phyloP scores from a whole-genome alignment of 2,888 invertebrate genomes.

The Seira musarum region DNA sequence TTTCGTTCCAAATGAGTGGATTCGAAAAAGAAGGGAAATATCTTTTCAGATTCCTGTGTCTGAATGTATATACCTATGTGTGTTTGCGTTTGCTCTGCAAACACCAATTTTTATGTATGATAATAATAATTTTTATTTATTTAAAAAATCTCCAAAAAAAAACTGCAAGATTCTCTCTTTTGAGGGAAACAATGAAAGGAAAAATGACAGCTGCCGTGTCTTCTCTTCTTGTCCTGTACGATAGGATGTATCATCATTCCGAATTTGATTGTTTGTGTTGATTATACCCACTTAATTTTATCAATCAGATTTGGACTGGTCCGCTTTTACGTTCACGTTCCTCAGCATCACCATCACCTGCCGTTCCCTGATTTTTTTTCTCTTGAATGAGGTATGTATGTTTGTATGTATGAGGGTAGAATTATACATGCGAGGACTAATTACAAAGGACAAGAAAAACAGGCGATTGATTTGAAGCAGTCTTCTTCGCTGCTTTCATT shows the following conservation, averaged over 20 bases:
- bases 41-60: neutral
- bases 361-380: slow-evolving; percentile 7
- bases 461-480: slow-evolving; percentile 47
- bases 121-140: neutral
- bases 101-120: too few species aligned
- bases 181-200: too few species aligned
- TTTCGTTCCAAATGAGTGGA: slow-evolving; percentile 52
- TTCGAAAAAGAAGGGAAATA: slow-evolving; percentile 22
- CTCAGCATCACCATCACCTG: slow-evolving; percentile 32
- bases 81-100: too few species aligned
- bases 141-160: neutral
- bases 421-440: slow-evolving; percentile 50
- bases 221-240: too few species aligned
- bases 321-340: slow-evolving; percentile 23
- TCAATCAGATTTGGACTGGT: slow-evolving; percentile 38
- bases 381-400: too few species aligned
- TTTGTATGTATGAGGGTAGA: slow-evolving; percentile 29
- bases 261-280: neutral
- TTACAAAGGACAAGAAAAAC: slow-evolving; percentile 51
- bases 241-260: neutral
- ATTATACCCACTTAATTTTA: slow-evolving; percentile 24
- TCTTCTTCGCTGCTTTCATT: neutral
- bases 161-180: neutral
- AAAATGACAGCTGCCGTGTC: neutral
- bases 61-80: too few species aligned